Conservation (phyloP, 2,888 invertebrate species). For the Himalopsyche tibetana region DNA sequence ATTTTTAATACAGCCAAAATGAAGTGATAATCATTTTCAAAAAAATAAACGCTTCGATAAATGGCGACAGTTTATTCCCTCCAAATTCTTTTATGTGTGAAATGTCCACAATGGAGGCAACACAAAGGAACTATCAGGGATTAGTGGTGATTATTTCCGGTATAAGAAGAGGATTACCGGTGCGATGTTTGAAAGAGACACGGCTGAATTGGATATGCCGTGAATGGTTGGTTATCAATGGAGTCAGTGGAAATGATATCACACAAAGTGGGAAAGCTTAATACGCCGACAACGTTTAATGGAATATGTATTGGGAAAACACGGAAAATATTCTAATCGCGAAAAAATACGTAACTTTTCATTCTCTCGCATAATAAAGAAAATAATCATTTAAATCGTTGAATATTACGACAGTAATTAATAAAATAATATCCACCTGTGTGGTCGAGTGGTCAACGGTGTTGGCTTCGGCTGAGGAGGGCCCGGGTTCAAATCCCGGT, state of each 20-base stretch:
- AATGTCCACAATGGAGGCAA: not conserved
- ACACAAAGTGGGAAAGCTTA: not conserved
- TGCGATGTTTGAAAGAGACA: conserved; percentile 39
- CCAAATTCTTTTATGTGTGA: conserved; percentile 8
- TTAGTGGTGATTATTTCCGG: conserved; percentile 57
- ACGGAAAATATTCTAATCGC: too few relatives aligned
- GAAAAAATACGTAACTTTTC: too few relatives aligned
- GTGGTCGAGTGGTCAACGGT: too few relatives aligned
- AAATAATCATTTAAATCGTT: too few relatives aligned
- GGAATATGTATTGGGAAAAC: too few relatives aligned
- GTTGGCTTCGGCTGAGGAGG: too few relatives aligned
- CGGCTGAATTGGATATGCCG: not conserved
- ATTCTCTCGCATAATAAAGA: too few relatives aligned
- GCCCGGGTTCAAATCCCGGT: too few relatives aligned
- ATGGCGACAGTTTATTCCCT: not conserved
- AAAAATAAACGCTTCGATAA: conserved; percentile 6
- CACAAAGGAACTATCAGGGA: conserved; percentile 48
- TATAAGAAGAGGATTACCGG: conserved; percentile 55
- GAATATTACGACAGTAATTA: too few relatives aligned
- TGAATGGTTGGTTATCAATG: not conserved
- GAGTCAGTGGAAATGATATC: not conserved
- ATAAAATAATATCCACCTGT: too few relatives aligned
- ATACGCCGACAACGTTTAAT: too few relatives aligned
- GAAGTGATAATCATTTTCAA: not conserved
- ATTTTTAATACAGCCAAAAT: not conserved